phyloP scores from a whole-genome alignment of 1,140 invertebrate genomes.

The Pygmarrhopalites habei region DNA sequence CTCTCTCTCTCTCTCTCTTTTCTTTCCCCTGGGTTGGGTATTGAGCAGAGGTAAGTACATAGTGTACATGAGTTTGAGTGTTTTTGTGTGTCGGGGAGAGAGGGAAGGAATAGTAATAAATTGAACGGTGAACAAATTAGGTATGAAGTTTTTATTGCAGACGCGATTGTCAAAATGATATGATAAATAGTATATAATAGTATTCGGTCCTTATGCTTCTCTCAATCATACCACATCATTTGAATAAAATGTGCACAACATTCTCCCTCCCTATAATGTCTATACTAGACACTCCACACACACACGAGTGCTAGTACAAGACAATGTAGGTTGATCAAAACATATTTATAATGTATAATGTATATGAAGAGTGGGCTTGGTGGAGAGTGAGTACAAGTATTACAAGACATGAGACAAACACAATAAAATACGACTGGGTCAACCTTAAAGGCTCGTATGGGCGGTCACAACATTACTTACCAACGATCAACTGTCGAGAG shows the following conservation, averaged over 20 bases:
- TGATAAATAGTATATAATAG: slow-evolving; percentile 8
- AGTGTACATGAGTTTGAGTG: too few relatives aligned
- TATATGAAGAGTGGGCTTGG: not conserved
- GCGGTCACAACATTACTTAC: slow-evolving; percentile 1
- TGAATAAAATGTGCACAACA: too few relatives aligned
- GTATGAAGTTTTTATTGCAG: slow-evolving; percentile 3
- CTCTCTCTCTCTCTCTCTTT: too few relatives aligned
- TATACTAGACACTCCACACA: not conserved
- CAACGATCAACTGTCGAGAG: not conserved
- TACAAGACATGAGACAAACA: not conserved
- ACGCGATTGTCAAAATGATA: slow-evolving; percentile 1
- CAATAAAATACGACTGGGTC: slow-evolving; percentile 6
- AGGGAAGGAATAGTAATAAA: not conserved
- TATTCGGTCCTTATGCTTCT: slow-evolving; percentile 6
- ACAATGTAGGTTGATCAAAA: not conserved
- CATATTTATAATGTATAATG: not conserved
- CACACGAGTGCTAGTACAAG: not conserved
- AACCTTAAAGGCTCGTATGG: not conserved
- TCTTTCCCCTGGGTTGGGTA: too few relatives aligned
- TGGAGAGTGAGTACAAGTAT: too few relatives aligned
- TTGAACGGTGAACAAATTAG: slow-evolving; percentile 8
- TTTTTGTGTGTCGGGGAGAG: too few relatives aligned
- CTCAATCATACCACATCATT: too few relatives aligned
- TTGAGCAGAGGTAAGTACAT: too few relatives aligned
- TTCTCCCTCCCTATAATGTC: not conserved